A percentile compares a stretch with the other conserved stretches of the same genome.
phyloP scores from a whole-genome alignment of 35 echinoderm and acorn worm species.

The Chiridota heheva region DNA sequence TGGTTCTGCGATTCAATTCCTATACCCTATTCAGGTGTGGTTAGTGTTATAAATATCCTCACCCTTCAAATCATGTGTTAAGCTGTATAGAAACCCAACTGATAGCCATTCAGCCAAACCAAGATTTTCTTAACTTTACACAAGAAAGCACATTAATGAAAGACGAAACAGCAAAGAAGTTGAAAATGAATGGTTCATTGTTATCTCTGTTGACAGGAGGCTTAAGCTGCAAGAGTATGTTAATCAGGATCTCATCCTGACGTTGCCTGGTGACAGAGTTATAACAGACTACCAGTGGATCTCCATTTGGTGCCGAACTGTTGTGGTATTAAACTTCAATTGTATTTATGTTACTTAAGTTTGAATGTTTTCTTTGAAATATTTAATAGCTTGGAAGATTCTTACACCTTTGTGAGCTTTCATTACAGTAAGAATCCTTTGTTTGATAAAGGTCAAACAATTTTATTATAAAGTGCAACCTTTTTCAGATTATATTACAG shows the following conservation, averaged over 20 bases:
- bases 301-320: slow-evolving; percentile 1
- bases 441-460: background rate
- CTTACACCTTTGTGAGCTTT: background rate
- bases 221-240: background rate
- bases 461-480: background rate
- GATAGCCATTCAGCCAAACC: too few relatives aligned
- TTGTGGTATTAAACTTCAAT: background rate
- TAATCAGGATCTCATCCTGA: background rate
- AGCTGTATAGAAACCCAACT: too few relatives aligned
- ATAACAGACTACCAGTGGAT: slow-evolving; percentile 16
- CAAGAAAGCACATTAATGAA: too few relatives aligned
- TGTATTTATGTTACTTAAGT: background rate
- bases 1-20: too few relatives aligned
- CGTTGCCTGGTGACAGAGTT: background rate
- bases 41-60: too few relatives aligned
- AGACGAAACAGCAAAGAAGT: background rate
- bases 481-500: background rate
- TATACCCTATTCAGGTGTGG: too few relatives aligned
- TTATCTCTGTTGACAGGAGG: background rate
- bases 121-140: too few relatives aligned
- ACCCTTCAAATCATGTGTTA: too few relatives aligned
- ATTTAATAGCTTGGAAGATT: background rate
- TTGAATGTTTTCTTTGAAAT: background rate
- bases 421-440: background rate
- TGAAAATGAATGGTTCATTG: background rate